Evolutionary conservation across 2,113 vertebrate genomes (phyloP).

Genomic region (Seriola dumerili): DNA sequence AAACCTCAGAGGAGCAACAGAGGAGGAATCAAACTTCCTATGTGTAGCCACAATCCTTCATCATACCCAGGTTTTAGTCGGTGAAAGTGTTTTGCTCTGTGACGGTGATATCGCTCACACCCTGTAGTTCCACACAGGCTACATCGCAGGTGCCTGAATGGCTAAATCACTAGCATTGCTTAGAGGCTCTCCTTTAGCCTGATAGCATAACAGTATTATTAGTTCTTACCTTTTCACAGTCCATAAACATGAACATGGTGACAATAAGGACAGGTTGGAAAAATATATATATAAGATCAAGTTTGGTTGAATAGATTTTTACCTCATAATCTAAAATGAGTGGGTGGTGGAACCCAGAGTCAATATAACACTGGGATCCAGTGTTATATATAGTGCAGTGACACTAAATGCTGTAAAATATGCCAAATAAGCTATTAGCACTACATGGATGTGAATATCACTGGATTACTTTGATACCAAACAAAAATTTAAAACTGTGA

Average conservation of each 20-base stretch:
- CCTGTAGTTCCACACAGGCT: not conserved
- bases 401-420: not conserved
- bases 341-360: not conserved
- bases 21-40: not conserved
- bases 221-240: not conserved
- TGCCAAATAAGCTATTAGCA: not conserved
- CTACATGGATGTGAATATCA: not conserved
- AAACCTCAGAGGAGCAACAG: not conserved
- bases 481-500: not conserved
- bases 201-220: not conserved
- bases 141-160: not conserved
- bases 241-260: not conserved
- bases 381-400: no score
- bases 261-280: not conserved
- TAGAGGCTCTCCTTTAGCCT: not conserved
- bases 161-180: not conserved
- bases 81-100: not conserved
- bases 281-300: not conserved
- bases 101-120: not conserved
- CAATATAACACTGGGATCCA: not conserved
- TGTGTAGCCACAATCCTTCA: not conserved
- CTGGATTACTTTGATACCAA: not conserved
- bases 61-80: not conserved
- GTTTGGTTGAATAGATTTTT: not conserved
- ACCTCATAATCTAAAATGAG: not conserved